Evolutionary conservation across 2,888 invertebrate species (phyloP), one percentile per base, ranked within the genome.

Genomic region (Cylindroiulus punctatus): DNA sequence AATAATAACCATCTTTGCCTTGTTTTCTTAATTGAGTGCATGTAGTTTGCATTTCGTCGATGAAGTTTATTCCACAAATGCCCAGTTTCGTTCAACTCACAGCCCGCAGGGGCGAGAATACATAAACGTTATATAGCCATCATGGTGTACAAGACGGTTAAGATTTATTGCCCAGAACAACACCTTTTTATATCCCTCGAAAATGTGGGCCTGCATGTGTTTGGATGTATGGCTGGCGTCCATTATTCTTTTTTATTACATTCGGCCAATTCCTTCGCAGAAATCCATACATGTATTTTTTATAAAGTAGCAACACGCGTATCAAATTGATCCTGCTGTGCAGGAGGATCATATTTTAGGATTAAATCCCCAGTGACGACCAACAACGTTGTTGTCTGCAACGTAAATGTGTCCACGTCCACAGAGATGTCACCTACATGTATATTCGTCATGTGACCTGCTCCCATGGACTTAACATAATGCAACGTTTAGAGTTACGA

Each of bases 171-270:
- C 65, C 65, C 10, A 10, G 65, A 65, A 65, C 65, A 65, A 65
- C 65, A 26, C 65, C 65, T 65, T 65, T 26, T 65, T 65, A 57
- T 65, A 65, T 65, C 65, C 65, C 65, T 65, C 65, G 22, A 65
- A 65, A 65, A 65, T 65, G 65, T n/a, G n/a, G n/a, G n/a, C n/a
- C n/a, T n/a, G 65, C 65, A 10, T 26, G 65, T 26, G 65, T 65
- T 65, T 4, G 65, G 65, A 26, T 65, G 65, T 65, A 65, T 65
- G 65, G 26, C 65, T 65, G 8, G 26, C 65, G 26, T n/a, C 65
- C 65, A 65, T 65, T 65, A 65, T 65, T 65, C 65, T 65, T 65
- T 65, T 65, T 65, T 65, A 65, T 65, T 65, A 26, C 65, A 7
- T 65, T 26, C 26, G 65, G 26, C 65, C 65, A 26, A 65, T 26